Evolutionary conservation across 35 echinoderm and acorn worm genomes (phyloP).

Genomic region (Lytechinus pictus): DNA sequence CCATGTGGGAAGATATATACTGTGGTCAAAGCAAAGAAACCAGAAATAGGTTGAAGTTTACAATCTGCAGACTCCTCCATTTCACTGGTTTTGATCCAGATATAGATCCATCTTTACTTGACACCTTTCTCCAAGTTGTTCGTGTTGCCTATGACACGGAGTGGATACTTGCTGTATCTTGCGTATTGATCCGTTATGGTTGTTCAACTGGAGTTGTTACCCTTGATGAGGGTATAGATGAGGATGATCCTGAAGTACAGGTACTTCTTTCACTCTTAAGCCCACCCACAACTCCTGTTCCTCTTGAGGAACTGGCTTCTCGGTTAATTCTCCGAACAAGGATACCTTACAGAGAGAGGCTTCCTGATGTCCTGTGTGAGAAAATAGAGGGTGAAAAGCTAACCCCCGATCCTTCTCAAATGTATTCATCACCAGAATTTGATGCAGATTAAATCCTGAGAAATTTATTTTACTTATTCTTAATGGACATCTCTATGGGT

Average conservation of each 20-base stretch:
- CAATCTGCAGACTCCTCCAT: neutral
- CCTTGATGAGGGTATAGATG: neutral
- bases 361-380: neutral
- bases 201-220: neutral
- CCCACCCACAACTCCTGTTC: neutral
- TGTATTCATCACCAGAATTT: neutral
- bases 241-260: neutral
- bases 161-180: neutral
- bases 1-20: slow-evolving; percentile 1
- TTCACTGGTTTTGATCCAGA: neutral
- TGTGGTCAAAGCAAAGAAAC: neutral
- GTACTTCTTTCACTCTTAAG: neutral
- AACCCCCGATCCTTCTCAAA: neutral
- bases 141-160: neutral
- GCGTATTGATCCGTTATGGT: neutral
- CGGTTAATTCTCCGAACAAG: neutral
- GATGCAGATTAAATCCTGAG: neutral
- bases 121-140: neutral
- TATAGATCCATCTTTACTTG: neutral
- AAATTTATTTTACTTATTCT: neutral
- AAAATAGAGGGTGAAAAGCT: slow-evolving; percentile 3
- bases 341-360: neutral
- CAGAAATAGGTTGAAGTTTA: slow-evolving; percentile 3
- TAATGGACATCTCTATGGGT: too few species aligned
- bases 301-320: neutral